A percentile compares a stretch with the other conserved stretches of the same genome.
These are phyloP conservation scores for Antennarius striatus DNA, from an alignment of 2,113 vertebrate species.

Conservation along the genomic window DNA sequence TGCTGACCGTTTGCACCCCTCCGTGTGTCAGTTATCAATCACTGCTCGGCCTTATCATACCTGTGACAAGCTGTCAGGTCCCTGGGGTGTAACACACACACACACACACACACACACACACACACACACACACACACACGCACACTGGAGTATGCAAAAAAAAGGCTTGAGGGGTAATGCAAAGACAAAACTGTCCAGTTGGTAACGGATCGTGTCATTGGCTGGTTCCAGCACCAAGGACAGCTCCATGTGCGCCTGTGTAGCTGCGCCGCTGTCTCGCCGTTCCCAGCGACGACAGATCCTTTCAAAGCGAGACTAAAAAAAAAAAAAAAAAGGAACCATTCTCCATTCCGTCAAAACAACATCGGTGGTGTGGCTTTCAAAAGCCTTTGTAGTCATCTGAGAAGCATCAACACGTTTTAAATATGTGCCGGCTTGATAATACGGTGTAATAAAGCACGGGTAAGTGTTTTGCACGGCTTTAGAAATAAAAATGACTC, in stretches of 20 bases:
- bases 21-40: constrained; percentile 71
- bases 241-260: constrained; percentile 12
- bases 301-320: background rate
- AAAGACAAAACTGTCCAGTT: constrained; percentile 6
- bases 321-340: constrained; percentile 19
- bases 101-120: too few species aligned
- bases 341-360: constrained; percentile 28
- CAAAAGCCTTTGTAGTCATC: constrained; percentile 25
- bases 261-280: constrained; percentile 2
- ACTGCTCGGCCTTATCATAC: constrained; percentile 52
- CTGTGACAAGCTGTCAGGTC: constrained; percentile 53
- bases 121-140: constrained; percentile 1
- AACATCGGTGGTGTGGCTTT: constrained; percentile 11
- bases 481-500: constrained; percentile 9
- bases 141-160: constrained; percentile 34
- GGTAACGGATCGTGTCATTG: constrained; percentile 38
- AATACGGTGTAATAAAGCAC: constrained; percentile 1
- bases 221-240: constrained; percentile 59
- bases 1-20: constrained; percentile 33
- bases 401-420: constrained; percentile 17
- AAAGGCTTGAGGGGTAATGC: constrained; percentile 13
- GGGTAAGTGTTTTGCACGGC: constrained; percentile 12
- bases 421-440: constrained; percentile 17
- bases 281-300: background rate
- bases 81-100: constrained; percentile 27